These are phyloP conservation scores for Zoanthus gigantus DNA, from an alignment of 92 coral and sea anemone genomes.

Conservation along the genomic window DNA sequence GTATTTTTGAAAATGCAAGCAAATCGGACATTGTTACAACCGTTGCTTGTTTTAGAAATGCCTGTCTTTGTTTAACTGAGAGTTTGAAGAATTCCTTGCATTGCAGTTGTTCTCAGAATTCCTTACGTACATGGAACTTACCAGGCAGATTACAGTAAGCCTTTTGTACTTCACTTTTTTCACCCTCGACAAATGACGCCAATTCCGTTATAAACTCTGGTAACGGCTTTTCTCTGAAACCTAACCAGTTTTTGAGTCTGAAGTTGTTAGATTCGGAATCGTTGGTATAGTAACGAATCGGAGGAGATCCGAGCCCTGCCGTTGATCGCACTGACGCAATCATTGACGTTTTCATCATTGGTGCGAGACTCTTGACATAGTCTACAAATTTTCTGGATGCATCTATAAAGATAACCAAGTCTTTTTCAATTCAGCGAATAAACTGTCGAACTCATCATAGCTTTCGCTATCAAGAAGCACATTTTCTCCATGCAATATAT, in stretches of 20 bases:
- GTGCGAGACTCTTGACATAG: neutral
- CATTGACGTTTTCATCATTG: slow-evolving; percentile 68
- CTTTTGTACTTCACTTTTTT: slow-evolving; percentile 22
- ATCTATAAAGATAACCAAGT: slow-evolving; percentile 29
- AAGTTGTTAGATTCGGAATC: slow-evolving; percentile 62
- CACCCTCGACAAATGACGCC: slow-evolving; percentile 10
- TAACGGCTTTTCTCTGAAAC: slow-evolving; percentile 49
- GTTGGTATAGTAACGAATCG: slow-evolving; percentile 53
- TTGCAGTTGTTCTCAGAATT: slow-evolving; percentile 34
- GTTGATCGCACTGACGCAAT: slow-evolving; percentile 47
- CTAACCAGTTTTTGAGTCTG: slow-evolving; percentile 58
- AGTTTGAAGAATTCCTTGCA: slow-evolving; percentile 47
- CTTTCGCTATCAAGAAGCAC: slow-evolving; percentile 33
- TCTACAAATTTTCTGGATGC: no score
- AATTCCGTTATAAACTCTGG: slow-evolving; percentile 47
- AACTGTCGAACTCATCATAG: slow-evolving; percentile 44
- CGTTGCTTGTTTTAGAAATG: neutral
- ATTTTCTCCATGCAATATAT: slow-evolving; percentile 42
- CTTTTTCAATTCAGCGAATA: slow-evolving; percentile 3
- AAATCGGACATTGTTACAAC: slow-evolving; percentile 32
- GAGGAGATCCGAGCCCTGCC: slow-evolving; percentile 65
- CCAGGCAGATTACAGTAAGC: slow-evolving; percentile 52
- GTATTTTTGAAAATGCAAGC: neutral
- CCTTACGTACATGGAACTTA: slow-evolving; percentile 49
- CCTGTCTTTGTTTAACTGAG: slow-evolving; percentile 45